Evolutionary conservation across 2,888 invertebrate species (phyloP).

Genomic region (Drosophila histrio): DNA sequence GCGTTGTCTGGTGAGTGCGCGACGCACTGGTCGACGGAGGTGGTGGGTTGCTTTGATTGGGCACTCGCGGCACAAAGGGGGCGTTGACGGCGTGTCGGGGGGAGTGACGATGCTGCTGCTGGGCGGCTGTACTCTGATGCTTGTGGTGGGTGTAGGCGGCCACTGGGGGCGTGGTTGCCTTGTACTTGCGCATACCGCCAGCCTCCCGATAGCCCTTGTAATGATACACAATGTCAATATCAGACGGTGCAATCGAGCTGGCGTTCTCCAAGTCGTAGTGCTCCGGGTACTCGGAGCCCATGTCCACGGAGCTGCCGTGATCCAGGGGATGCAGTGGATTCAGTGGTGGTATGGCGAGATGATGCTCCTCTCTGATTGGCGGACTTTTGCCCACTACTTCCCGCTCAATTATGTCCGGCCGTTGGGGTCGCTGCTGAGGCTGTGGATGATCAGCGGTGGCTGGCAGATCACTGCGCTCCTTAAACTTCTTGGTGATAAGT

Average conservation of each 20-base stretch:
- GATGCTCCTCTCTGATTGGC: constrained; percentile 91
- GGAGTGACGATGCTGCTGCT: constrained; percentile 91
- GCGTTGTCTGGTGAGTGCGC: constrained; percentile 94
- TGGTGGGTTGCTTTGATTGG: constrained; percentile 89
- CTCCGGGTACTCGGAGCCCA: constrained; percentile 92
- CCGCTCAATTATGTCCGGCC: constrained; percentile 97
- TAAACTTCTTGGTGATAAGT: constrained; percentile 93
- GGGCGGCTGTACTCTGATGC: constrained; percentile 87
- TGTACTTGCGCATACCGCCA: constrained; percentile 93
- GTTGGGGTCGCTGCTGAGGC: constrained; percentile 89
- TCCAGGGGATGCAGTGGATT: constrained; percentile 91
- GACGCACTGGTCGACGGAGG: constrained; percentile 87
- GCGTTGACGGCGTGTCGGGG: constrained; percentile 87
- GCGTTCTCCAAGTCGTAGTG: constrained; percentile 99
- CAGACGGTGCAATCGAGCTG: constrained; percentile 98
- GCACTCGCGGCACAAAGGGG: constrained; percentile 90
- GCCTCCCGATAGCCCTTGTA: constrained; percentile 97
- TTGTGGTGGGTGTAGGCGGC: constrained; percentile 91
- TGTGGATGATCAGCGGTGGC: constrained; percentile 87
- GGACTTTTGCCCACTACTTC: constrained; percentile 94
- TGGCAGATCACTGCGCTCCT: constrained; percentile 91
- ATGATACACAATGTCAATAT: constrained; percentile 98
- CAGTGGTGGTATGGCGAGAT: constrained; percentile 90
- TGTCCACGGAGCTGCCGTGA: constrained; percentile 89
- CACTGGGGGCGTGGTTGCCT: constrained; percentile 92